Conservation (phyloP, 2,113 vertebrate species). For the Hydrochoerus hydrochaeris region DNA sequence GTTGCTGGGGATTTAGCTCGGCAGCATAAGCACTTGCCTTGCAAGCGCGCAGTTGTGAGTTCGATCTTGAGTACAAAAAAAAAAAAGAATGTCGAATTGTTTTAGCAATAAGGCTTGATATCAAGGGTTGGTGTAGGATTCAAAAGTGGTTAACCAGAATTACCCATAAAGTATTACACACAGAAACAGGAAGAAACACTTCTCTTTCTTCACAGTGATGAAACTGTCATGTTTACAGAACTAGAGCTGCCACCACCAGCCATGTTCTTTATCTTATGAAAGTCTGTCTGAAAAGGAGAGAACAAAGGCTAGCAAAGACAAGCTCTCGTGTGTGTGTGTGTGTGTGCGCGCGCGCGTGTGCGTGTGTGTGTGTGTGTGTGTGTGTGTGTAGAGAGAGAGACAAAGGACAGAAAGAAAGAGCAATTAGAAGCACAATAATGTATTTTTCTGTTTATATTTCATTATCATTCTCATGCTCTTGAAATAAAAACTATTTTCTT, state of each 20-base stretch:
- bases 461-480: conserved; percentile 11
- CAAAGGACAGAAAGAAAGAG: background rate
- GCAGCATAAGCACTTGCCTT: too few relatives aligned
- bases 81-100: background rate
- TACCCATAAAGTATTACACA: background rate
- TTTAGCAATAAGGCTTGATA: background rate
- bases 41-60: too few relatives aligned
- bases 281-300: too few relatives aligned
- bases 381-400: background rate
- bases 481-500: conserved; percentile 50
- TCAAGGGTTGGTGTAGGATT: background rate
- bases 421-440: background rate
- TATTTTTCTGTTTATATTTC: conserved; percentile 37
- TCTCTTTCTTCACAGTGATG: conserved; percentile 6
- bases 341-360: background rate
- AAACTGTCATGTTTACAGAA: background rate
- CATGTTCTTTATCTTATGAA: too few relatives aligned
- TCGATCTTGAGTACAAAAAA: too few relatives aligned
- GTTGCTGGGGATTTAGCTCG: too few relatives aligned
- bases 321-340: background rate
- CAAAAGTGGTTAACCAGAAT: background rate
- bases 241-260: background rate
- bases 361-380: background rate
- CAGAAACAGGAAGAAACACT: background rate
- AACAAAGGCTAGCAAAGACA: too few relatives aligned